phyloP scores from a whole-genome alignment of 2,797 vertebrate genomes.

The Pipistrellus pygmaeus region DNA sequence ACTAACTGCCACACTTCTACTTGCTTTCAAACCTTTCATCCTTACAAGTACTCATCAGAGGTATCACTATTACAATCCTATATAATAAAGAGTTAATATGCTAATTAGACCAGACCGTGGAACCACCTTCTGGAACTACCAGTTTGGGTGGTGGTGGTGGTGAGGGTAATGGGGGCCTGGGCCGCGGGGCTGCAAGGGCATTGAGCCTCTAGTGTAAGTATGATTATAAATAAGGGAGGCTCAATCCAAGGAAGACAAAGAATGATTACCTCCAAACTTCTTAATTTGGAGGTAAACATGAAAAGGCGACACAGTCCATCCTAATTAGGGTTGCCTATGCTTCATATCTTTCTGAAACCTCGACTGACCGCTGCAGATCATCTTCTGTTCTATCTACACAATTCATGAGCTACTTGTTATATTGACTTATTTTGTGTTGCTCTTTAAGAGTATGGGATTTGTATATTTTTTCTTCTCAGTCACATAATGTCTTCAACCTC shows the following conservation, averaged over 20 bases:
- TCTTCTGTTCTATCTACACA: not conserved
- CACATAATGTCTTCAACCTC: not conserved
- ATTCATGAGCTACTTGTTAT: not conserved
- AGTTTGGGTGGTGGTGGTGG: too few species aligned
- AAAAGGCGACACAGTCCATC: not conserved
- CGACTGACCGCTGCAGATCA: not conserved
- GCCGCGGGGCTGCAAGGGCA: too few species aligned
- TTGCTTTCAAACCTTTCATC: constrained; percentile 10
- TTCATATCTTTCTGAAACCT: constrained; percentile 1
- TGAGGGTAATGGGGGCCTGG: too few species aligned
- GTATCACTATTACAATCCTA: not conserved
- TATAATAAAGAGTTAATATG: too few species aligned
- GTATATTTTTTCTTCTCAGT: not conserved
- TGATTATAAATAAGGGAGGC: not conserved
- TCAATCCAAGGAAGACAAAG: not conserved
- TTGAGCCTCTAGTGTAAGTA: too few species aligned
- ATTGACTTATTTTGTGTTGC: not conserved
- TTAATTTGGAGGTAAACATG: not conserved
- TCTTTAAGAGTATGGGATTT: not conserved
- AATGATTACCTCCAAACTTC: not conserved
- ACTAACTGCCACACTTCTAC: not conserved
- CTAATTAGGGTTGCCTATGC: not conserved
- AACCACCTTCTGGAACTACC: too few species aligned
- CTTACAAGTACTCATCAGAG: not conserved
- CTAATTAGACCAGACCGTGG: too few species aligned